Evolutionary conservation across 1,140 invertebrate species (phyloP).

Genomic region (Carcinoscorpius rotundicauda): DNA sequence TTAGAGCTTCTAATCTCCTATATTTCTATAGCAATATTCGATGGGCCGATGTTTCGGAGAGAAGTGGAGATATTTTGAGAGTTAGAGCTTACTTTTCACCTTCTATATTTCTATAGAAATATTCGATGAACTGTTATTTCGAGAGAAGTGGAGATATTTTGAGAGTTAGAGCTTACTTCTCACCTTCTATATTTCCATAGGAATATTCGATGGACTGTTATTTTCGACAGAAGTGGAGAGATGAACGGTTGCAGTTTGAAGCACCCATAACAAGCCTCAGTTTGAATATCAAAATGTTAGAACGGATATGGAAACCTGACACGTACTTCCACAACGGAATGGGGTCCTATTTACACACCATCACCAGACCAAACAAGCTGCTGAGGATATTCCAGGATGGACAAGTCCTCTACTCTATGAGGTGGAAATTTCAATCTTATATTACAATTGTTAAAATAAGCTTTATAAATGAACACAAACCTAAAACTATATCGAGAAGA

Average conservation of each 20-base stretch:
- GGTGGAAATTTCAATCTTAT: conserved; percentile 42
- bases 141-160: too few species aligned
- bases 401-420: conserved; percentile 86
- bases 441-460: conserved; percentile 23
- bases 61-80: too few species aligned
- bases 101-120: conserved; percentile 3
- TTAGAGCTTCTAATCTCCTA: background rate
- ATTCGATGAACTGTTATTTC: too few species aligned
- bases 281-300: conserved; percentile 27
- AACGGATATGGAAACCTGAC: conserved; percentile 27
- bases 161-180: too few species aligned
- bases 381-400: conserved; percentile 68
- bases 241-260: conserved; percentile 23
- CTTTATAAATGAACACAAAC: too few species aligned
- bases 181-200: conserved; percentile 5
- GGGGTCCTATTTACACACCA: conserved; percentile 55
- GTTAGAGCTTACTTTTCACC: too few species aligned
- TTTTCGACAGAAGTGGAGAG: conserved; percentile 27
- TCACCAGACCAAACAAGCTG: conserved; percentile 89
- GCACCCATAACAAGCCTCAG: conserved; percentile 20
- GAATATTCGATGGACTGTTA: conserved; percentile 28
- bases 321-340: conserved; percentile 36
- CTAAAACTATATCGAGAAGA: too few species aligned
- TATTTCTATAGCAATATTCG: background rate
- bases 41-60: too few species aligned